Evolutionary conservation across 2,113 vertebrate genomes (phyloP).

Genomic region (Haemorhous mexicanus): DNA sequence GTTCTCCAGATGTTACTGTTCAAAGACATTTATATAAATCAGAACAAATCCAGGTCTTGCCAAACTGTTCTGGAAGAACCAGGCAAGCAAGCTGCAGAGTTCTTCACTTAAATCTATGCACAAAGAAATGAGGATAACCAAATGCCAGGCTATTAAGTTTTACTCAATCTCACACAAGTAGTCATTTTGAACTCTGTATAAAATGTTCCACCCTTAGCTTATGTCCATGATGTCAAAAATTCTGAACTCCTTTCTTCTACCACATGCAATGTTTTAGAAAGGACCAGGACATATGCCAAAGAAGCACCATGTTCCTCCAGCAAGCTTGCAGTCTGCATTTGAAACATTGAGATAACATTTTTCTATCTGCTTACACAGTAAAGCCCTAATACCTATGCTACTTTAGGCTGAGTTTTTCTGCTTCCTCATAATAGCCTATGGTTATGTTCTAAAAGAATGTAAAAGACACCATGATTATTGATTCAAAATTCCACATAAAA

Average conservation of each 20-base stretch:
- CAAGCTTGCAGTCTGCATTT: background rate
- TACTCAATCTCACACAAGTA: background rate
- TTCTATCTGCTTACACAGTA: background rate
- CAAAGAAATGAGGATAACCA: background rate
- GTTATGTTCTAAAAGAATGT: background rate
- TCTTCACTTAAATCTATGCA: background rate
- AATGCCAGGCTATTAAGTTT: background rate
- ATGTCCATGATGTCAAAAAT: background rate
- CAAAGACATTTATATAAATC: slow-evolving; percentile 51
- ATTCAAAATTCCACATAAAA: background rate
- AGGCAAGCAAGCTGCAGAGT: background rate
- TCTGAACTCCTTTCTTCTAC: background rate
- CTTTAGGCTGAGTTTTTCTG: background rate
- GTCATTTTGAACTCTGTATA: background rate
- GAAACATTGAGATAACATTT: background rate
- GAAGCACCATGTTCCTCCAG: background rate
- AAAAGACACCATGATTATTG: background rate
- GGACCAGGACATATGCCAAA: background rate
- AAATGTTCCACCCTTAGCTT: background rate
- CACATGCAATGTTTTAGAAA: background rate
- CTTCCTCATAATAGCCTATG: background rate
- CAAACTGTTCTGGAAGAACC: slow-evolving; percentile 27
- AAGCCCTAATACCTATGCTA: background rate
- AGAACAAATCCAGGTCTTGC: slow-evolving; percentile 27
- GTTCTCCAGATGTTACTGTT: slow-evolving; percentile 48